A percentile compares a stretch with the other conserved stretches of the same genome.
Conservation (phyloP, 2,113 vertebrate genomes). For the Peromyscus californicus region DNA sequence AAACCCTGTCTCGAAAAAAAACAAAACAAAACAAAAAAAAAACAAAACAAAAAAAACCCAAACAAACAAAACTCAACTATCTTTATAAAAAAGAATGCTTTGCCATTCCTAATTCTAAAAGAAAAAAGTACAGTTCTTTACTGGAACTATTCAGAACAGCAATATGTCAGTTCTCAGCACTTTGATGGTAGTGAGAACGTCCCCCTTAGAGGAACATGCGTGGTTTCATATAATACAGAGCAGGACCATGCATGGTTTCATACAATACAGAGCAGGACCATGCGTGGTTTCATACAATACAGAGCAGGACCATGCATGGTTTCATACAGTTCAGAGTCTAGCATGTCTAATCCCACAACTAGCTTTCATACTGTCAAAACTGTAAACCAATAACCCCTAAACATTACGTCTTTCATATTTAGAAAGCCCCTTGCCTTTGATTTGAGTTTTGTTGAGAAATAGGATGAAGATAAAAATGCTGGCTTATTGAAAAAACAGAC, state of each 20-base stretch:
- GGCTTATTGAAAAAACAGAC: not conserved
- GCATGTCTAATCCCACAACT: not conserved
- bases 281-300: not conserved
- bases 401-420: not conserved
- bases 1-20: too few species aligned
- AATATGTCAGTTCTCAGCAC: not conserved
- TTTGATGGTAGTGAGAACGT: not conserved
- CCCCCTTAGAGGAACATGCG: not conserved
- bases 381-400: not conserved
- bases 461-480: not conserved
- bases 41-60: too few species aligned
- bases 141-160: not conserved
- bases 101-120: not conserved
- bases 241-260: too few species aligned
- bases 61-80: not conserved
- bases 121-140: not conserved
- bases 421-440: not conserved
- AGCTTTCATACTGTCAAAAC: not conserved
- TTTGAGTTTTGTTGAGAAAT: conserved; percentile 1
- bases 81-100: not conserved
- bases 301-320: not conserved
- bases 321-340: not conserved
- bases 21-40: too few species aligned
- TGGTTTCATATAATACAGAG: not conserved
- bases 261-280: not conserved